Percentiles rank a stretch among this genome's conserved stretches.
Conservation (phyloP, 1,140 invertebrate species). For the Papilio helenus region DNA sequence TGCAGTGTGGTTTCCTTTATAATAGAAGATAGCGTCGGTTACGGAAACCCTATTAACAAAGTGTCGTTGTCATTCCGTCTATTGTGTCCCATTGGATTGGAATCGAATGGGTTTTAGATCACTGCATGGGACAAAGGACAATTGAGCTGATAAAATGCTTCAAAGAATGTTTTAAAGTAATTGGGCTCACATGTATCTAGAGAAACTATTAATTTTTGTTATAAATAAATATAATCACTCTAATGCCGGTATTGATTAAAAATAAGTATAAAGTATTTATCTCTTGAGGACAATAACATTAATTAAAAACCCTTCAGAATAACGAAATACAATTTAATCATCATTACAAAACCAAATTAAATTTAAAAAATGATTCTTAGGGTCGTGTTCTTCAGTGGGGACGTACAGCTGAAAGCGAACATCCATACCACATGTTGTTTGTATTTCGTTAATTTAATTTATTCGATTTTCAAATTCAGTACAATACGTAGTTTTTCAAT, state of each 20-base stretch:
- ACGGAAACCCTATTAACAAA: constrained; percentile 36
- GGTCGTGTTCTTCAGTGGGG: not conserved
- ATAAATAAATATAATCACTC: too few species aligned
- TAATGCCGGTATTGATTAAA: too few species aligned
- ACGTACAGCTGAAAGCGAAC: not conserved
- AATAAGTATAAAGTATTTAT: too few species aligned
- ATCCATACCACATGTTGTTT: not conserved
- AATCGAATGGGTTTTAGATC: constrained; percentile 18
- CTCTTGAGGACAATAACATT: not conserved
- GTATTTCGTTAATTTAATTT: not conserved
- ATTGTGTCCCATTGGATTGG: constrained; percentile 15
- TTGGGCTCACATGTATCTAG: not conserved
- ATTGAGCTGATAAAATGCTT: constrained; percentile 6
- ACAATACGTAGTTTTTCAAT: not conserved
- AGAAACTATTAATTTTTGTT: too few species aligned
- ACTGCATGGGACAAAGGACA: constrained; percentile 8
- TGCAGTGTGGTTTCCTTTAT: constrained; percentile 11
- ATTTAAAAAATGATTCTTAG: too few species aligned
- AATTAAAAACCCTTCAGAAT: not conserved
- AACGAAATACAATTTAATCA: not conserved
- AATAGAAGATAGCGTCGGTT: constrained; percentile 19
- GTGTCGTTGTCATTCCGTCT: constrained; percentile 32
- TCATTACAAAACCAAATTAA: too few species aligned
- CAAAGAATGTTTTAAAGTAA: not conserved
- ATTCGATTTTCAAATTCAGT: not conserved